Evolutionary conservation across 1,140 invertebrate genomes (phyloP), one percentile per base, ranked within the genome.

Genomic region (Drosophila sechellia): DNA sequence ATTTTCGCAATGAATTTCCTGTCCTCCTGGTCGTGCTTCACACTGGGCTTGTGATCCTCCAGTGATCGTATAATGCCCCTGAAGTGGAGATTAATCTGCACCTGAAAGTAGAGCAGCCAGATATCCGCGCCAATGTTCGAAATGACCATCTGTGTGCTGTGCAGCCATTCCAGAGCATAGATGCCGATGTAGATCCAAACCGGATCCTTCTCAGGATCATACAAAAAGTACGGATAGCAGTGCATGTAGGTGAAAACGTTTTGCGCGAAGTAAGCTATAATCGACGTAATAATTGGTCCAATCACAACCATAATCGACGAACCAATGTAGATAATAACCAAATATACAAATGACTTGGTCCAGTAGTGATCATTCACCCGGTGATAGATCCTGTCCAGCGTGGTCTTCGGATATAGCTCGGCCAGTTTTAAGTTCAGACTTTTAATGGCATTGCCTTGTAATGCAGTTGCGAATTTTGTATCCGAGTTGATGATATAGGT

Each of bases 41-140:
- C 15, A 20, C 59, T 54, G 0, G 84, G 84, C 4, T 71, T 20
- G 40, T 73, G 75, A 5, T 65, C 50, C 25, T 61, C 25, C 15
- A 90, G 11, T 6, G 40, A 49, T n/a, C 54, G 31, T 8, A 61
- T 63, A 13, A 89, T 48, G 13, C 69, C 63, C 25, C 71, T 70
- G 3, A 90, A 70, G 20, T 90, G 85, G 55, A 90, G 73, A 55
- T 78, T 79, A 6, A 90, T 69, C 45, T 89, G 85, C 3, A 59
- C 45, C 6, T 74, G 54, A 52, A 89, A 84, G 27, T 49, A 73
- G 0, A 89, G 45, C 12, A 90, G 58, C 77, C 66, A 90, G 5
- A 79, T 58, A 56, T 90, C 84, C 0, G 77, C 61, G 42, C 57
- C 54, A 5, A 79, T 57, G 25, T 79, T 84, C 12, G 60, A 77